Evolutionary conservation across 2,888 invertebrate genomes (phyloP).

Genomic region (Athetis lepigone): DNA sequence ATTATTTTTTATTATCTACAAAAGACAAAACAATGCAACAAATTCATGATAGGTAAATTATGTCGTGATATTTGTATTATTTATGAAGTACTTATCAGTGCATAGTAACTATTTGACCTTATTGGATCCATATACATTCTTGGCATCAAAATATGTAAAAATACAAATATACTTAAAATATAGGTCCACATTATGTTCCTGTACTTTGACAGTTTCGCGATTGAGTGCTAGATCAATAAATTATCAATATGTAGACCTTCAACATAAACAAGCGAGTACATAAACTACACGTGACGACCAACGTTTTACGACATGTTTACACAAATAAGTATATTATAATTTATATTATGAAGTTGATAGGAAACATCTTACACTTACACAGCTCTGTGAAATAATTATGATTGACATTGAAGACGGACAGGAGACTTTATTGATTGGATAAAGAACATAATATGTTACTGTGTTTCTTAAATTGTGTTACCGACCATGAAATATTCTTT

Average conservation of each 20-base stretch:
- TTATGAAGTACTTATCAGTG: constrained; percentile 22
- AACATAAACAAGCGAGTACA: constrained; percentile 34
- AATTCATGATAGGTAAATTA: background rate
- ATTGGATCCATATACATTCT: background rate
- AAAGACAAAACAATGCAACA: background rate
- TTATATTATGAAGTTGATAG: constrained; percentile 23
- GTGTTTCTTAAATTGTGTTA: background rate
- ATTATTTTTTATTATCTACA: background rate
- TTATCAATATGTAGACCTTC: constrained; percentile 2
- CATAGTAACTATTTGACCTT: constrained; percentile 18
- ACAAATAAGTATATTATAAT: constrained; percentile 29
- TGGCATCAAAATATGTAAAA: background rate
- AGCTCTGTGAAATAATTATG: constrained; percentile 18
- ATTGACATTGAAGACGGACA: constrained; percentile 22
- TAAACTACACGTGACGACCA: constrained; percentile 19
- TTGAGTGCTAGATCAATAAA: constrained; percentile 11
- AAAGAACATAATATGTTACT: background rate
- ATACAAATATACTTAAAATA: background rate
- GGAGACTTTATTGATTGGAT: constrained; percentile 9
- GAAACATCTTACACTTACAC: background rate
- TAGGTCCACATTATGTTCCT: constrained; percentile 1
- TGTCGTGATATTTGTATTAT: constrained; percentile 4
- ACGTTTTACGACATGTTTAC: constrained; percentile 33
- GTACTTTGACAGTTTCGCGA: constrained; percentile 3
- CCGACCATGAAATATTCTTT: no score